Evolutionary conservation across 92 coral and sea anemone species (phyloP), one percentile per base, ranked within the genome.

Genomic region (Porites divaricata): DNA sequence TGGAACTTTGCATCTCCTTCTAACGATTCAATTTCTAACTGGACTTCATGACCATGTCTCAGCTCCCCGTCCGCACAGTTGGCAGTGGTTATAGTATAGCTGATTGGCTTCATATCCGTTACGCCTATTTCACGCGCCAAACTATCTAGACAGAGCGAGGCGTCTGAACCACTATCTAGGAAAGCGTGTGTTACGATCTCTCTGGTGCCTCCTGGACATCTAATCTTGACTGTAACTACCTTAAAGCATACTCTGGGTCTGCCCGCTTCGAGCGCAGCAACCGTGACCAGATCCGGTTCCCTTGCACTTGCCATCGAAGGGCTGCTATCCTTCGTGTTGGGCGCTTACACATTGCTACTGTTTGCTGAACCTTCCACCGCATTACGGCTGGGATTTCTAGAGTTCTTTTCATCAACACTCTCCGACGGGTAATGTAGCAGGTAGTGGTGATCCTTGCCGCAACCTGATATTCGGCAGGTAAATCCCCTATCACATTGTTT

Each of bases 141-240:
- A 75, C 88, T 79, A n/a, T 77, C 68, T 11, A 90, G 84, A 86
- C 89, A 91, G 21, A 93, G 88, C 12, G 95, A 82, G 26, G 95
- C 81, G 68, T 94, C 95, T 16, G 91, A 91, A 3, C 92, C 92
- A 53, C 94, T 80, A 80, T 93, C 96, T 1, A 90, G 72, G 67
- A 91, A 91, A 12, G 93, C 95, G 21, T 87, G 81, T 0, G 95
- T 93, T 15, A 79, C 66, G 16, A 94, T 67, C 86, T 82, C 77
- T 58, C 82, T 83, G 68, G 67, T 79, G 22, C 94, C 69, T 48
- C 84, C 77, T 0, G 35, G 76, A 52, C 86, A 68, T 25, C 86
- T 89, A 22, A 92, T 91, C 76, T 85, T 89, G 22, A 92, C 95
- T 13, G 93, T 94, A 24, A 93, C 85, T 59, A 91, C 88, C 78